A percentile compares a stretch with the other conserved stretches of the same genome.
These are phyloP conservation scores for Meloe dianella DNA, from an alignment of 2,888 invertebrate species.

Conservation along the genomic window DNA sequence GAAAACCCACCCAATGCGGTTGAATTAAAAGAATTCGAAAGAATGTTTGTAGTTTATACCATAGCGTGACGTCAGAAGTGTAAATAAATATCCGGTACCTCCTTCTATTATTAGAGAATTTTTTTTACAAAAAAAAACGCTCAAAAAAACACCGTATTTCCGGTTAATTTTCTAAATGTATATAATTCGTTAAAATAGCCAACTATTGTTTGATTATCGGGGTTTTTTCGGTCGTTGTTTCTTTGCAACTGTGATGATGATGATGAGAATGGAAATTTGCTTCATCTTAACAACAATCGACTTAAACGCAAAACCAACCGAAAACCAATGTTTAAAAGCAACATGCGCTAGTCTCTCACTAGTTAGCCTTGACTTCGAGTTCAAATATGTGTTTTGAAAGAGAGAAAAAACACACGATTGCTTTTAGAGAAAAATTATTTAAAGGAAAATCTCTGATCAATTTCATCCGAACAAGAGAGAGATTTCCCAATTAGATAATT, in stretches of 20 bases:
- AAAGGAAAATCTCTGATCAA: slow-evolving; percentile 3
- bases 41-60: background rate
- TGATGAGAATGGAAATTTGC: background rate
- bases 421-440: background rate
- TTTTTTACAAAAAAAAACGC: background rate
- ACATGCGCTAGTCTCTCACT: slow-evolving; percentile 22
- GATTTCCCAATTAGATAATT: background rate
- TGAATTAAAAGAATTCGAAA: background rate
- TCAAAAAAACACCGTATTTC: slow-evolving; percentile 5
- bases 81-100: slow-evolving; percentile 9
- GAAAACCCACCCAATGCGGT: background rate
- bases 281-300: background rate
- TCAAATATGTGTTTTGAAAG: slow-evolving; percentile 33
- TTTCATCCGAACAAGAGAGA: no score
- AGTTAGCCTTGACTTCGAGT: slow-evolving; percentile 45
- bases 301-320: slow-evolving; percentile 14
- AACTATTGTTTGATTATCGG: background rate
- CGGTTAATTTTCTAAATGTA: background rate
- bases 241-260: background rate
- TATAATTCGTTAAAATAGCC: background rate
- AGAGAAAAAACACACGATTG: background rate
- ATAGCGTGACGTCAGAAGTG: background rate
- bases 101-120: background rate
- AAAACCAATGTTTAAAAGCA: slow-evolving; percentile 10
- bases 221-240: background rate